phyloP scores from a whole-genome alignment of 2,888 invertebrate genomes.

The Sacculina carcini region DNA sequence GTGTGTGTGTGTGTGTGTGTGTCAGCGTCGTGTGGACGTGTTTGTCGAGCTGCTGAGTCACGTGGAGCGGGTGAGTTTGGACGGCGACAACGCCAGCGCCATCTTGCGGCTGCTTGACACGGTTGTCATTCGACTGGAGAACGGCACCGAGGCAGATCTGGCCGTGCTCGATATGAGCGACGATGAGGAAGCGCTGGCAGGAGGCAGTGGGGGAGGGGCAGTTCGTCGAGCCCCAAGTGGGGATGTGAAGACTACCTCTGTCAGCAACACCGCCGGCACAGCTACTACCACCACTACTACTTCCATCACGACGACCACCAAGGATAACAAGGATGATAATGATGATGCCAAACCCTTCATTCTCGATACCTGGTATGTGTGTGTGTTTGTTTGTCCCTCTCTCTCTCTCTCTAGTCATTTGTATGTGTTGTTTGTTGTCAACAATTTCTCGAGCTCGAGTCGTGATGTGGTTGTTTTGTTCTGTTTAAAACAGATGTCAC shows the following conservation, averaged over 20 bases:
- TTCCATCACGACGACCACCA: too few relatives aligned
- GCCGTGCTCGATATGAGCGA: slow-evolving; percentile 8
- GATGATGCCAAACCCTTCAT: slow-evolving; percentile 11
- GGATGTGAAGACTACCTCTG: slow-evolving; percentile 7
- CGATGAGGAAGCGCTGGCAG: slow-evolving; percentile 12
- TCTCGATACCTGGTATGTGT: slow-evolving; percentile 11
- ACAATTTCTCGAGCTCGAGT: slow-evolving; percentile 9
- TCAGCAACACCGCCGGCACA: neutral
- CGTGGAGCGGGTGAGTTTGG: slow-evolving; percentile 45
- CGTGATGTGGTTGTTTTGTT: slow-evolving; percentile 13
- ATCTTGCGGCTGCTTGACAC: slow-evolving; percentile 73
- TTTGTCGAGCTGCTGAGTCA: slow-evolving; percentile 55
- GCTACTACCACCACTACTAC: too few relatives aligned
- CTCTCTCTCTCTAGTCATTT: neutral
- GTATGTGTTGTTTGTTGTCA: neutral
- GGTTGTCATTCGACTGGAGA: slow-evolving; percentile 87
- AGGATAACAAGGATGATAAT: too few relatives aligned
- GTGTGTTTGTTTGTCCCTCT: too few relatives aligned
- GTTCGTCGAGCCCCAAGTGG: slow-evolving; percentile 11
- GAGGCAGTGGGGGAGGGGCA: neutral
- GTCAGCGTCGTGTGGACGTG: slow-evolving; percentile 56
- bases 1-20: slow-evolving; percentile 5
- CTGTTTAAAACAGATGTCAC: too few relatives aligned
- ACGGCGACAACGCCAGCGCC: slow-evolving; percentile 45
- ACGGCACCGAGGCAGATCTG: slow-evolving; percentile 25